phyloP scores from a whole-genome alignment of 2,888 invertebrate genomes.

The Phaedon cochleariae region DNA sequence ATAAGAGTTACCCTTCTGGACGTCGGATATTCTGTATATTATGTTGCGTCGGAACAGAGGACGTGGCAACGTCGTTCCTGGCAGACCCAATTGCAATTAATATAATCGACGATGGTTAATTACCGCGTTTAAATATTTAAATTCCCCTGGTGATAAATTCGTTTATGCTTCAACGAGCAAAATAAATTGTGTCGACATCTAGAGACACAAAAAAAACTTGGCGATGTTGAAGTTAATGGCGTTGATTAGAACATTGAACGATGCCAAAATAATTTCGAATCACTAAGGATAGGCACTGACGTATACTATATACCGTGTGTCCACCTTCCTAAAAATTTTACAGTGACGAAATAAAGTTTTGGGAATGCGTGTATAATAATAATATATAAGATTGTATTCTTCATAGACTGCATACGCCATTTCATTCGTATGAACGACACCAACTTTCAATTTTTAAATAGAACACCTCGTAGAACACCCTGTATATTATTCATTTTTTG shows the following conservation, averaged over 20 bases:
- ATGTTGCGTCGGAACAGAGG: background rate
- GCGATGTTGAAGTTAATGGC: background rate
- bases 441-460: no score
- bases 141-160: conserved; percentile 29
- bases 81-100: conserved; percentile 22
- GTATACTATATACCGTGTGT: no score
- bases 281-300: no score
- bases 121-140: conserved; percentile 35
- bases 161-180: conserved; percentile 4
- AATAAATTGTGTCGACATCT: background rate
- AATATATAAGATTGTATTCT: no score
- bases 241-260: background rate
- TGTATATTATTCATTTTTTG: no score
- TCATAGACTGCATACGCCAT: no score
- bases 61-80: background rate
- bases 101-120: conserved; percentile 34
- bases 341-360: no score
- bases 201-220: background rate
- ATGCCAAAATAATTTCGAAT: no score
- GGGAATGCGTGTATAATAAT: no score
- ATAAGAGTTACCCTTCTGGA: background rate
- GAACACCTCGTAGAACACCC: no score
- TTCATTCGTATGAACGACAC: no score
- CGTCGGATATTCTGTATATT: conserved; percentile 6
- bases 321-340: no score